Evolutionary conservation across 30 jellyfish, hydroid and myxozoan genomes (phyloP), one percentile per base, ranked within the genome.

Genomic region (Rhopilema esculentum): DNA sequence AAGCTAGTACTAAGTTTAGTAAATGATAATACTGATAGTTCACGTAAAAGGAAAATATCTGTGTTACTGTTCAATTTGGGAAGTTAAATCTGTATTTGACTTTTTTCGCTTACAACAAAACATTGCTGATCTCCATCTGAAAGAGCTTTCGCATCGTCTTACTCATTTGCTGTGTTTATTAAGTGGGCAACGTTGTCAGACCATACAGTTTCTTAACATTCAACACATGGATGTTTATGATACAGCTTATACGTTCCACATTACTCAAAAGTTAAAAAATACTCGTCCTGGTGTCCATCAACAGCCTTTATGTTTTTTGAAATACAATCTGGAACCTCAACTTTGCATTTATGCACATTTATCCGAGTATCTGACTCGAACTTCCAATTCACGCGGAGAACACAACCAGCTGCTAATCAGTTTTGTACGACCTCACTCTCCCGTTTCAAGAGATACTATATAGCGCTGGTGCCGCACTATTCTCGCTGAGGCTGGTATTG

Each of bases 121-220:
- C 12, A 24, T 75, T 27, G 40, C 18, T 32, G 33, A 75, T n/a
- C 29, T 75, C 2, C 7, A 19, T 49, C 22, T 75, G 29, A 32
- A 75, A 40, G 72, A 40, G 32, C 64, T 75, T 27, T 4, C 89
- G 0, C 25, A n/a, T 20, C 65, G 69, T 15, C 29, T 77, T 25
- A 19, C 75, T 51, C 19, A 20, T 28, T 1, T 79, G 30, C 33
- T 79, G 16, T 79, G 89, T 40, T 0, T 79, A 23, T 28, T 79
- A 30, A 79, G 89, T 65, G 89, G 62, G 8, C 89, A 79, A 67
- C 66, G 89, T 18, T 23, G 80, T 20, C 89, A 79, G 48, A 61
- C 89, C 15, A 79, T 79, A 9, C n/a, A 79, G 22, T 28, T 49
- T 53, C 28, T 79, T 18, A 7, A 0, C 17, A 27, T 79, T 26